These are phyloP conservation scores for Gnatocerus cornutus DNA, from an alignment of 2,888 invertebrate genomes.

Conservation along the genomic window DNA sequence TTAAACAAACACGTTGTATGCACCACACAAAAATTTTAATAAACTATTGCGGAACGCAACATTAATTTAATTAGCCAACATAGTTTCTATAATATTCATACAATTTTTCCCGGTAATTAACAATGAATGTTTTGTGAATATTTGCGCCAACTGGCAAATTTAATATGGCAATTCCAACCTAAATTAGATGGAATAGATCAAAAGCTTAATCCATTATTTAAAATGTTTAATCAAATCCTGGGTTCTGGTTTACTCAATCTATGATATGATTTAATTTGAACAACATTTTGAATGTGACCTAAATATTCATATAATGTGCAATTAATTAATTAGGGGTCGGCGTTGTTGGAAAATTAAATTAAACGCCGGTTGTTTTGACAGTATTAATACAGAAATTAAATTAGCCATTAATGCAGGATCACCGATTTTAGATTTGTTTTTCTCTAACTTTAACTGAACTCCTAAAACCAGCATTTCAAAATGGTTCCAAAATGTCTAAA, in stretches of 20 bases:
- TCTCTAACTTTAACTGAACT: no score
- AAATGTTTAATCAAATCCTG: constrained; percentile 7
- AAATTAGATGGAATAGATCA: background rate
- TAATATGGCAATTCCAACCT: background rate
- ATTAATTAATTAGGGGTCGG: background rate
- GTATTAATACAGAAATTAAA: background rate
- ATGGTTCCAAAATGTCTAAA: no score
- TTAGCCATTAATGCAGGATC: background rate
- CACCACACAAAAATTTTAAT: background rate
- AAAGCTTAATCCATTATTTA: constrained; percentile 15
- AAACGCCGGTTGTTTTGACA: background rate
- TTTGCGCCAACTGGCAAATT: background rate
- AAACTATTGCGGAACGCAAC: background rate
- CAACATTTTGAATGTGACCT: constrained; percentile 6
- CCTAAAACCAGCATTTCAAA: no score
- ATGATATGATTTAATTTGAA: constrained; percentile 5
- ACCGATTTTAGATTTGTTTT: no score
- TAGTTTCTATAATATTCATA: background rate
- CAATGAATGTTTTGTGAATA: no score
- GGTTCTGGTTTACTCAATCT: constrained; percentile 2
- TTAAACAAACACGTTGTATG: background rate
- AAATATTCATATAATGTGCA: constrained; percentile 1
- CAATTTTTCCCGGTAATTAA: no score
- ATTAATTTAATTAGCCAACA: background rate
- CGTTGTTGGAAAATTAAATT: background rate